Conservation (phyloP, 2,888 invertebrate species). For the Acheta domesticus region DNA sequence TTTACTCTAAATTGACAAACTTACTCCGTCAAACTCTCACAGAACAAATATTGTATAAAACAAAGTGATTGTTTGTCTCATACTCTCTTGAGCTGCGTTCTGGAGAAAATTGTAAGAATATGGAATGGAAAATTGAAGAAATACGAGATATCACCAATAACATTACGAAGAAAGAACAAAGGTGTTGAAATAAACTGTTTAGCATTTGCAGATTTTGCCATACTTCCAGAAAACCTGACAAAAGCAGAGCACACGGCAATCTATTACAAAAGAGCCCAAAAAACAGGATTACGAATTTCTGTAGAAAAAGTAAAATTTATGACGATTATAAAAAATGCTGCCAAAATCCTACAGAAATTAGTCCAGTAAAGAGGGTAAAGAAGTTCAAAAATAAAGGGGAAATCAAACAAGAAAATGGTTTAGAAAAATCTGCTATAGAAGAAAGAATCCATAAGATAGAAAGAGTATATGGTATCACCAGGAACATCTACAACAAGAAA, state of each 20-base stretch:
- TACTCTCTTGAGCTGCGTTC: too few relatives aligned
- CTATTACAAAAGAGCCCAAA: not conserved
- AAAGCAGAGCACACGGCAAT: not conserved
- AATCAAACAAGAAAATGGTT: not conserved
- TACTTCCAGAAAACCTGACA: too few relatives aligned
- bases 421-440: not conserved
- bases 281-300: not conserved
- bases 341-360: not conserved
- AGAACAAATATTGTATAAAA: too few relatives aligned
- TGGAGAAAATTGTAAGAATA: too few relatives aligned
- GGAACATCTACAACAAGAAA: not conserved
- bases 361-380: not conserved
- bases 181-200: too few relatives aligned
- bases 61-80: too few relatives aligned
- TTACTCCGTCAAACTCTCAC: too few relatives aligned
- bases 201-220: too few relatives aligned
- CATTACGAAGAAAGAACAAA: too few relatives aligned
- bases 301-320: not conserved
- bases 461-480: not conserved
- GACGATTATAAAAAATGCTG: not conserved
- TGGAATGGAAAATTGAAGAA: too few relatives aligned
- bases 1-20: too few relatives aligned
- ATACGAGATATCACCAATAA: too few relatives aligned
- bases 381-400: not conserved
- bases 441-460: not conserved